Conservation (phyloP, 2,797 vertebrate species). For the Falco naumanni region DNA sequence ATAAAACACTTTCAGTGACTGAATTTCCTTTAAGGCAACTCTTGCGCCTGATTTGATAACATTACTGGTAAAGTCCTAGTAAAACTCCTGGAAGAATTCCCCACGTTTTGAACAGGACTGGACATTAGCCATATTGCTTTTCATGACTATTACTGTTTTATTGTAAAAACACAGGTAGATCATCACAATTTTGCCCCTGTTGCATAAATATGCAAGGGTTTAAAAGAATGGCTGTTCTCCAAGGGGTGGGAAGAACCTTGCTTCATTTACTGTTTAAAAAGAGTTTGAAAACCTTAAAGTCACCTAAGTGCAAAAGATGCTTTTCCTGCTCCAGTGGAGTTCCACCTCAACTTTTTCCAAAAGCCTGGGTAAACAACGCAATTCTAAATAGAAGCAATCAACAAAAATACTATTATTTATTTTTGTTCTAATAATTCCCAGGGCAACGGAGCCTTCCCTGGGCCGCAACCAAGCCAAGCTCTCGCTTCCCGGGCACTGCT, state of each 20-base stretch:
- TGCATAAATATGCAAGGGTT: background rate
- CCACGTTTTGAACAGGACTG: background rate
- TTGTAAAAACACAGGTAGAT: background rate
- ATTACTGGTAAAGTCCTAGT: background rate
- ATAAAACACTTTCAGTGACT: constrained; percentile 19
- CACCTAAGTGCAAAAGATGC: background rate
- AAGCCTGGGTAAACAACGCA: background rate
- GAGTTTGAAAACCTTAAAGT: background rate
- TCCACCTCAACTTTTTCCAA: background rate
- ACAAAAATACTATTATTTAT: background rate
- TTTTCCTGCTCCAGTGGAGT: background rate
- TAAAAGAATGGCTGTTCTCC: background rate
- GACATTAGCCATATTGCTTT: background rate
- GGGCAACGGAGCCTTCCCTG: background rate
- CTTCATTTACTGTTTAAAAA: background rate
- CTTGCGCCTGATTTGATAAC: constrained; percentile 4
- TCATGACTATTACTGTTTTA: background rate
- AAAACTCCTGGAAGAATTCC: constrained; percentile 34
- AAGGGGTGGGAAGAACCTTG: background rate
- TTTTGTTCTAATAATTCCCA: background rate
- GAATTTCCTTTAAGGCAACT: constrained; percentile 20
- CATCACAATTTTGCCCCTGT: background rate
- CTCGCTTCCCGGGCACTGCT: background rate
- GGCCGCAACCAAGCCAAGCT: background rate
- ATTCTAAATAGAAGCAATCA: background rate